Evolutionary conservation across 1,140 invertebrate species (phyloP), one percentile per base, ranked within the genome.

Genomic region (Ditylenchus dipsaci): DNA sequence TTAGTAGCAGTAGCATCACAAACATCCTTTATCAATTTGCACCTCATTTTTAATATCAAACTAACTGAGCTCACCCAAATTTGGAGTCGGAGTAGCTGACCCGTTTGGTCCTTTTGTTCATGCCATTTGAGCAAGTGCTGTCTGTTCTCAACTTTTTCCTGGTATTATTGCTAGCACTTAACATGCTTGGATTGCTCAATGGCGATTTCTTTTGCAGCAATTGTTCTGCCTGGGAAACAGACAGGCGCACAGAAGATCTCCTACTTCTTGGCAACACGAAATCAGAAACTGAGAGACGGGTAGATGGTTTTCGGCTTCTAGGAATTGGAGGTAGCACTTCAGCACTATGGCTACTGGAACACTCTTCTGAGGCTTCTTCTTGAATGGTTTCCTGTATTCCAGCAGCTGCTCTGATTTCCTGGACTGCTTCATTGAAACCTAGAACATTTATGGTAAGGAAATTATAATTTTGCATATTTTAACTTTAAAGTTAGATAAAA

Each of bases 341-440:
- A 19, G 19, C 19, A 19, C 5, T 61, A 8, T 21, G 1, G 13
- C n/a, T 61, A 43, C 19, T 19, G 17, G 5, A 5, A 43, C 17
- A 61, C 29, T 61, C 59, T 43, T 61, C 49, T 26, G 49, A 53
- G 8, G 49, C n/a, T n/a, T 30, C 63, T 68, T 23, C 21, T 17
- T 27, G 15, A 33, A 19, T 9, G 63, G 1, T 19, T 1, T 66
- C 62, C 27, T n/a, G 19, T 63, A 66, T 19, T 30, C 65, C 63
- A 58, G 65, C 65, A 23, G 60, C 65, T 9, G 17, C 17, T 11
- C 65, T 19, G 29, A 66, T 65, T 21, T 66, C 65, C 26, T 67
- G 60, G 21, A 66, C 42, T 26, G 1, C 65, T 23, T 66, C 60
- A 23, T 58, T 42, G 63, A 66, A 66, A 17, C n/a, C 23, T 21